Percentiles rank a stretch among this genome's conserved stretches.
Evolutionary conservation across 2,113 vertebrate species (phyloP).

Genomic region (Daubentonia madagascariensis): DNA sequence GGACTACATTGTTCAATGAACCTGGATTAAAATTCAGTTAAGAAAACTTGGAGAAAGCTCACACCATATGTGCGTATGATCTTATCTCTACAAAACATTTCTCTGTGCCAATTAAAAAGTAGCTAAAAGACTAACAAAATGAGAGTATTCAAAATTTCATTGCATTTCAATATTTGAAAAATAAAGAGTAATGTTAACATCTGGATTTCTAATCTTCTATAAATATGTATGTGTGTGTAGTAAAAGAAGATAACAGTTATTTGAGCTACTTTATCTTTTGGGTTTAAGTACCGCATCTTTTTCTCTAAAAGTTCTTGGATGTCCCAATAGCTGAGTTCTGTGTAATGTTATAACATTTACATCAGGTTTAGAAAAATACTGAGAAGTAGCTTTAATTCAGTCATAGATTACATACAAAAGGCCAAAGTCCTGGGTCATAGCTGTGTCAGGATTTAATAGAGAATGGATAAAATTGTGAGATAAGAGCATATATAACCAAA

Average conservation of each 20-base stretch:
- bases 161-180: constrained; percentile 6
- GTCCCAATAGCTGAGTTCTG: background rate
- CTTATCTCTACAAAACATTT: constrained; percentile 11
- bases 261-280: background rate
- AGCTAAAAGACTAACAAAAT: background rate
- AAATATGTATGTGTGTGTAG: too few species aligned
- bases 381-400: background rate
- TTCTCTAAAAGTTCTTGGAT: background rate
- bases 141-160: background rate
- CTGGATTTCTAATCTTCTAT: background rate
- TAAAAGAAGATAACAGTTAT: background rate
- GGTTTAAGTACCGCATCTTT: background rate
- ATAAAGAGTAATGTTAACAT: constrained; percentile 5
- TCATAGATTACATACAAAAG: background rate
- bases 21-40: background rate
- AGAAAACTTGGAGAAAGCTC: background rate
- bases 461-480: background rate
- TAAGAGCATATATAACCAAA: background rate
- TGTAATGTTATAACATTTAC: background rate
- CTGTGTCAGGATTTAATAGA: background rate
- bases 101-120: background rate
- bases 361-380: background rate
- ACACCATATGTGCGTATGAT: background rate
- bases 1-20: background rate
- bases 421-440: background rate